Conservation (phyloP, 2,113 vertebrate genomes). For the Protobothrops flavoviridis region DNA sequence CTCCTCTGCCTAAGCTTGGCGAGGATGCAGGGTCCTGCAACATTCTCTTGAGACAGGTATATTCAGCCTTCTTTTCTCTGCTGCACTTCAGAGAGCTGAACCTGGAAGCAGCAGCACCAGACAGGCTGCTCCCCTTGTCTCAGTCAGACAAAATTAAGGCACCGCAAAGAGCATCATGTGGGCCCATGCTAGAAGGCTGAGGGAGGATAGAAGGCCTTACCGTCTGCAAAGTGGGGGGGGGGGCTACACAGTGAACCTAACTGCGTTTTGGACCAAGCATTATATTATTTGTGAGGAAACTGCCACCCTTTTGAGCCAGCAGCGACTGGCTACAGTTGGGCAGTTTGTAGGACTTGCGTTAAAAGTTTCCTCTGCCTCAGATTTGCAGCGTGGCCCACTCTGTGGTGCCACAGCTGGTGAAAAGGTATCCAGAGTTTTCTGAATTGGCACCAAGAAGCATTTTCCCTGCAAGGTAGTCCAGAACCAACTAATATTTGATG, state of each 20-base stretch:
- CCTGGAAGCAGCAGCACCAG: background rate
- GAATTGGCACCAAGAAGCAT: background rate
- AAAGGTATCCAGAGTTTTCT: background rate
- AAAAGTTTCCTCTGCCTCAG: background rate
- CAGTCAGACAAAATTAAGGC: background rate
- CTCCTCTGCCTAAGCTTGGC: background rate
- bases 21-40: background rate
- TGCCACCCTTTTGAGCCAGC: background rate
- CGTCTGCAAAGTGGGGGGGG: background rate
- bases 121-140: background rate
- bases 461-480: background rate
- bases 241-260: background rate
- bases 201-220: background rate
- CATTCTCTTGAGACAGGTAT: background rate
- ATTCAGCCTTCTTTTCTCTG: background rate
- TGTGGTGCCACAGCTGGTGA: background rate
- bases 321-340: background rate
- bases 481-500: background rate
- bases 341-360: background rate
- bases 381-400: rapidly evolving
- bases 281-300: background rate
- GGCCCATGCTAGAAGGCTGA: background rate
- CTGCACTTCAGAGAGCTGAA: background rate
- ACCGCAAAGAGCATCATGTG: background rate
- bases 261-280: background rate